Percentiles rank a stretch among this genome's conserved stretches.
These are phyloP conservation scores for Daubentonia madagascariensis DNA, from an alignment of 2,113 vertebrate genomes.

Conservation along the genomic window DNA sequence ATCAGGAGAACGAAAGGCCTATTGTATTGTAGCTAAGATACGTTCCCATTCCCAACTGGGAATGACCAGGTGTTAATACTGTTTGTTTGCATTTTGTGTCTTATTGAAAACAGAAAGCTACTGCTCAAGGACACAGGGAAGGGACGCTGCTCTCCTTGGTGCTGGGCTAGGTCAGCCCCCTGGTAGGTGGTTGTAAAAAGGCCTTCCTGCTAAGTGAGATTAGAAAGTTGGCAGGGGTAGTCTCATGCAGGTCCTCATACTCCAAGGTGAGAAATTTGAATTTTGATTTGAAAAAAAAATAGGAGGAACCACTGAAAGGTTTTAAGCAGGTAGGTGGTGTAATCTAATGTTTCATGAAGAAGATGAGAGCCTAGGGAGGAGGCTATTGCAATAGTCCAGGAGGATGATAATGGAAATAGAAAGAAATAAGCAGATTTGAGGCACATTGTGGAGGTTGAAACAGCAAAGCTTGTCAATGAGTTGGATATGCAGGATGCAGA, in stretches of 20 bases:
- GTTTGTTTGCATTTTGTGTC: background rate
- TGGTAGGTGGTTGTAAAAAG: background rate
- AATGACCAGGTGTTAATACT: background rate
- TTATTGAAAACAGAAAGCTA: background rate
- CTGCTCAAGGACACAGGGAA: background rate
- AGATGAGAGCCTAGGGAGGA: background rate
- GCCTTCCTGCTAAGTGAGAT: background rate
- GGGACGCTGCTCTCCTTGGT: background rate
- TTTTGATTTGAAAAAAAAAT: slow-evolving; percentile 18
- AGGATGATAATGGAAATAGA: background rate
- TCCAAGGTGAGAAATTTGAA: background rate
- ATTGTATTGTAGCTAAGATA: background rate
- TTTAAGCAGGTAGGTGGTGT: background rate
- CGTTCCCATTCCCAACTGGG: background rate
- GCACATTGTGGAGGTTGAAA: background rate
- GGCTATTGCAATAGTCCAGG: background rate
- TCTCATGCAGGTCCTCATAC: background rate
- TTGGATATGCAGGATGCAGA: background rate
- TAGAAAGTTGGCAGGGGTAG: background rate
- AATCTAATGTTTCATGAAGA: background rate
- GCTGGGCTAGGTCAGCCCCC: background rate
- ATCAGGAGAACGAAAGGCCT: background rate
- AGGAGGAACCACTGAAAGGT: background rate
- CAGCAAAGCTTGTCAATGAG: background rate
- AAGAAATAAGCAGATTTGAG: background rate